A percentile compares a stretch with the other conserved stretches of the same genome.
phyloP scores from a whole-genome alignment of 2,888 invertebrate species.

The Hypselothyrea guttata region DNA sequence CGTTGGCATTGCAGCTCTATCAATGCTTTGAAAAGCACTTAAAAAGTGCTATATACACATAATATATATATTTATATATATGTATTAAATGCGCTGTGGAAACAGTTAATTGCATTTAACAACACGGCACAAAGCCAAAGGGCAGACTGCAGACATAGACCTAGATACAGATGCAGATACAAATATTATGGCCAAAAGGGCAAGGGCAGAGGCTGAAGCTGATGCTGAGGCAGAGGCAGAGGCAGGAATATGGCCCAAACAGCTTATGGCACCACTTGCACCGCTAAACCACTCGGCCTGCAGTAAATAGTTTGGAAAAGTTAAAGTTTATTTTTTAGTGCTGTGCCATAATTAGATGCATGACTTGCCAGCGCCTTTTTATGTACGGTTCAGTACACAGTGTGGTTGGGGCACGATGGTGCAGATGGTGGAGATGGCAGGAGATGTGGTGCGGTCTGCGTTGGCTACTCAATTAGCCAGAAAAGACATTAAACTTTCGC shows the following conservation, averaged over 20 bases:
- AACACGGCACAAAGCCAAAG: constrained; percentile 27
- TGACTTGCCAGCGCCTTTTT: constrained; percentile 64
- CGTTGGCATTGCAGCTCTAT: constrained; percentile 48
- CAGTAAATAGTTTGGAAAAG: constrained; percentile 49
- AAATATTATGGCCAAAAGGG: no score
- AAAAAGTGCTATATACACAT: no score
- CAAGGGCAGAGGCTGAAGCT: no score
- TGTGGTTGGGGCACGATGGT: no score
- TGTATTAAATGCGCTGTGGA: constrained; percentile 40
- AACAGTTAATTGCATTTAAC: constrained; percentile 65
- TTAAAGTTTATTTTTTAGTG: constrained; percentile 47
- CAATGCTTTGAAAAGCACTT: no score
- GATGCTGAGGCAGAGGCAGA: no score
- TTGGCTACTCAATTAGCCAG: constrained; percentile 70
- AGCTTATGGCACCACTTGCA: neutral
- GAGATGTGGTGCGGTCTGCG: no score
- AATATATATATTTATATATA: neutral
- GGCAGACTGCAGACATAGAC: constrained; percentile 11
- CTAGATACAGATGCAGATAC: neutral
- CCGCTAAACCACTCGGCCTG: constrained; percentile 29
- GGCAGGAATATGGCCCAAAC: no score
- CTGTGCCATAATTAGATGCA: constrained; percentile 70
- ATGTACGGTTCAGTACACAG: constrained; percentile 8
- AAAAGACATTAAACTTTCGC: constrained; percentile 72
- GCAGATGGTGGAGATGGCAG: neutral